Base-by-base conservation (phyloP, 92 coral and sea anemone species). In the Ricordea florida region DNA sequence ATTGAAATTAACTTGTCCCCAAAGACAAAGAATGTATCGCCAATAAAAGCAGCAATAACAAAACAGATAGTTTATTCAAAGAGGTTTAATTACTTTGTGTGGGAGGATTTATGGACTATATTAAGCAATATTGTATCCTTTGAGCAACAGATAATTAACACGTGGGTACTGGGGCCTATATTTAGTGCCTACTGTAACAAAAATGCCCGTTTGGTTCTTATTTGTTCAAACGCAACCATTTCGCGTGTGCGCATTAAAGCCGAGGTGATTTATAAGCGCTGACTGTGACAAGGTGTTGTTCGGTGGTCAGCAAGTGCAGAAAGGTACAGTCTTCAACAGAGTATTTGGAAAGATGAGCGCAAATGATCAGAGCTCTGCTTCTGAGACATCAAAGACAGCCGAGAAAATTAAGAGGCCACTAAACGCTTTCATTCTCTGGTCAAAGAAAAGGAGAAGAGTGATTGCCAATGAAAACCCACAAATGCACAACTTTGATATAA, bases 401-500 rank as follows among this genome's bases (percentile, higher is more conserved):
- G 99, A 92, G 83, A 96, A 96, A 82, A 86, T 96, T 76, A 96
- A 96, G 83, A 66, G 99, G 51, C 99, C 99, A 74, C 71, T 96
- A 72, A 96, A 96, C 34, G 99, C 99, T 40, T 96, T 96, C 56
- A 96, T 96, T 32, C 79, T 96, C 24, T 96, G 99, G 99, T 96
- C 99, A 10, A 93, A 93, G 82, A 89, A 96, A 62, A 77, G 99
- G 38, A 72, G 99, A 10, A 90, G 99, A 32, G 97, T 92, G 1
- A 88, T 96, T 13, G 99, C 99, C 3, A 96, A 91, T 63, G 99
- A 92, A 47, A 93, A 96, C 56, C 99, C 99, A 0, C 97, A 96
- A 61, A 92, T 96, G 99, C 99, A 96, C 71, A 96, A 96, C 74
- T 96, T 96, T 67, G 99, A 96, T 76, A 96, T 96, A 30, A 92